Conservation (phyloP, 37 sponge, comb jelly and placozoan genomes). For the Petrosia ficiformis region DNA sequence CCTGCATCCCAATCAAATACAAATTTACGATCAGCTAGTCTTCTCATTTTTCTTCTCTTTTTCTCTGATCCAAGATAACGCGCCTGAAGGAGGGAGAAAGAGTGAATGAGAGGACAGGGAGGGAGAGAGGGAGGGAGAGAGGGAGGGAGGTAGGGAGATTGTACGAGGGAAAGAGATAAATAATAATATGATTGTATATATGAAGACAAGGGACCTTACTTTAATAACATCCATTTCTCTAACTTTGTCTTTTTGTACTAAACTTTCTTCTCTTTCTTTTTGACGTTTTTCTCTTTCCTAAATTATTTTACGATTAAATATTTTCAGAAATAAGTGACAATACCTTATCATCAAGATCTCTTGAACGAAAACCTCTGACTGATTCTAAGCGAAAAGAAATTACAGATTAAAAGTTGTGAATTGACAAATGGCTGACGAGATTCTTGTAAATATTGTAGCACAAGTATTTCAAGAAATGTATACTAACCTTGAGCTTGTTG, state of each 20-base stretch:
- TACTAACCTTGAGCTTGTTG: conserved; percentile 20
- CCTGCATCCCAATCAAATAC: conserved; percentile 97
- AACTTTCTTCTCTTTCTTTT: conserved; percentile 45
- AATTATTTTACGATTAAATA: not conserved
- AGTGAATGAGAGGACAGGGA: conserved; percentile 7
- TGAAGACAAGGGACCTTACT: conserved; percentile 18
- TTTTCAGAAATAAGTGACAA: not conserved
- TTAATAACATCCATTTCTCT: conserved; percentile 86
- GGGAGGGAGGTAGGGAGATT: not conserved
- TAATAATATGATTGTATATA: not conserved
- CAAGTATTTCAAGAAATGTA: too few species aligned
- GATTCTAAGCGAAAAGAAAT: not conserved
- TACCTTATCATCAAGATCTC: not conserved
- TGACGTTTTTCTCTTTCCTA: conserved; percentile 32
- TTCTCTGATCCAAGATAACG: conserved; percentile 84
- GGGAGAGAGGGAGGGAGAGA: not conserved
- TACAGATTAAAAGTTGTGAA: too few species aligned
- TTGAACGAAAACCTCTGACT: not conserved
- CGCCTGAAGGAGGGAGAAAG: not conserved
- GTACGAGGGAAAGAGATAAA: not conserved
- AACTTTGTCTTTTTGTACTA: conserved; percentile 62
- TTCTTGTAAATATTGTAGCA: too few species aligned
- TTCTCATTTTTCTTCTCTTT: conserved; percentile 71
- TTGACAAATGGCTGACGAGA: too few species aligned
- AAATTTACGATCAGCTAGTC: conserved; percentile 92